A percentile compares a stretch with the other conserved stretches of the same genome.
Conservation (phyloP, 1,140 invertebrate genomes). For the Grapholita molesta region DNA sequence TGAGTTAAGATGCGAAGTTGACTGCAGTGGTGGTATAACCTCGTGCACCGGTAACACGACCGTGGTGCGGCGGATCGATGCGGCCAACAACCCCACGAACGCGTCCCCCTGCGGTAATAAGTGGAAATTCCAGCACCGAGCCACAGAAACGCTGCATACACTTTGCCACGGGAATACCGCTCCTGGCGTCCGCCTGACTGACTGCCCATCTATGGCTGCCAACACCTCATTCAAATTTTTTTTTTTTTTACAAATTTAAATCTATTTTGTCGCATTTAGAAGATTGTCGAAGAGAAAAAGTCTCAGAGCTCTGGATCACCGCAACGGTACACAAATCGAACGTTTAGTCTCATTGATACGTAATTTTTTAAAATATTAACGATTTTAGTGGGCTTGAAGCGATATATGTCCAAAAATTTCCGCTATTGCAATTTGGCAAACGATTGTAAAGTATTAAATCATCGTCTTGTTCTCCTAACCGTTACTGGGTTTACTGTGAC, state of each 20-base stretch:
- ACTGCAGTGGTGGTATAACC: slow-evolving; percentile 60
- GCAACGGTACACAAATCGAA: not conserved
- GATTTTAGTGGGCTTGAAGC: no score
- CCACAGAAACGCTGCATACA: slow-evolving; percentile 42
- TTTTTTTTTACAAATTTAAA: no score
- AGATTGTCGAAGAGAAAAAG: not conserved
- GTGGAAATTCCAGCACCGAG: slow-evolving; percentile 69
- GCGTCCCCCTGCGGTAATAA: slow-evolving; percentile 66
- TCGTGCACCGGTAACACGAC: slow-evolving; percentile 59
- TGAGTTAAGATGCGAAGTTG: not conserved
- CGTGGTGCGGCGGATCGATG: slow-evolving; percentile 64
- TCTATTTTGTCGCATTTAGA: no score
- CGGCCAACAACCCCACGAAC: slow-evolving; percentile 67
- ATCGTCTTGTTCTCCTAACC: no score
- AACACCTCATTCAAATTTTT: not conserved
- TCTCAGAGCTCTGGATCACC: not conserved
- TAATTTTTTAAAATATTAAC: no score
- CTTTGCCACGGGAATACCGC: slow-evolving; percentile 56
- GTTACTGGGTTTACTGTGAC: no score
- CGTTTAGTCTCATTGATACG: not conserved
- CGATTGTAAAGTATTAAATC: no score
- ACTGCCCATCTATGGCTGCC: not conserved
- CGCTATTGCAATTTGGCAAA: no score
- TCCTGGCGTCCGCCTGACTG: slow-evolving; percentile 47
- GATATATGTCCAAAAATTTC: no score